Base-by-base conservation (phyloP, 2,888 invertebrate species). In the Rhaphigaster nebulosa region DNA sequence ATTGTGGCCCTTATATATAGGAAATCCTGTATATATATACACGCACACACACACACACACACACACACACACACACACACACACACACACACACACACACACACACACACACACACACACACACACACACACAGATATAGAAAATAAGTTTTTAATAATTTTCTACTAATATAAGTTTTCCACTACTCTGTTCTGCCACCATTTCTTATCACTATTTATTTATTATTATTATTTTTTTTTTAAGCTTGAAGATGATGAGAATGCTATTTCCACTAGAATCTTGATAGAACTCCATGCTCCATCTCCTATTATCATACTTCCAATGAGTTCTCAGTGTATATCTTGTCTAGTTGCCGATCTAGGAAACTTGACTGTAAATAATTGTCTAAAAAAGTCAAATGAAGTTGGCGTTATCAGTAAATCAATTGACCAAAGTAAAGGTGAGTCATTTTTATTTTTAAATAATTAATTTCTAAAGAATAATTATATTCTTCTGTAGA, bases 241-340 rank as follows among this genome's bases (percentile, higher is more conserved):
- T 45, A 45, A 92, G 92, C 88, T 91, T 23, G 92, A 92, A 91
- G 92, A 92, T 70, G 91, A 92, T 90, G 92, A 91, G 87, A 91
- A 92, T 87, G 88, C 91, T n/a, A 84, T 92, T n/a, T 90, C 92
- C 0, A 93, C 95, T 91, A 94, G 96, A 92, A 93, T 96, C 89
- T 94, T 95, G 41, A 93, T 96, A 92, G 95, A 95, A 93, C 94
- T 97, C 92, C 95, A 96, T 93, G 96, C 97, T 87, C 95, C 95
- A 92, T 95, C 98, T 26, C 98, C 98, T 0, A 96, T 98, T 5
- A 97, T 99, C 92, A 94, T 98, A 90, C 94, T 99, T 92, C 99
- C 99, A 0, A 96, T 98, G 92, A 97, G 97, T 93, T 97, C 97
- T 50, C 95, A 96, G 92, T 96, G 97, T 50, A 96, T 96, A 56